Evolutionary conservation across 2,797 vertebrate genomes (phyloP), one percentile per base, ranked within the genome.

Genomic region (Lacerta agilis): DNA sequence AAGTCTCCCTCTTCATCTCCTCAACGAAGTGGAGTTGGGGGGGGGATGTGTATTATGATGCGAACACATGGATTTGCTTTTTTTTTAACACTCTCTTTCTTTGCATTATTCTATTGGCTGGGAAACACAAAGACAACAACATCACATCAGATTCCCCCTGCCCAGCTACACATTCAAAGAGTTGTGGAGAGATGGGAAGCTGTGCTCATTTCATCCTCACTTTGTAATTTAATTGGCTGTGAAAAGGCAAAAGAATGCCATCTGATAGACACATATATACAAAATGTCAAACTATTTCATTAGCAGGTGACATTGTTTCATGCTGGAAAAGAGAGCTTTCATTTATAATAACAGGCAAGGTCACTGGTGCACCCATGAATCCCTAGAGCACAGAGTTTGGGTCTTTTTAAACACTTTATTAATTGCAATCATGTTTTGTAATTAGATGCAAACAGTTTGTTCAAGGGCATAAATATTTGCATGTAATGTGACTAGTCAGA

Each of bases 401-500:
- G 23, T 20, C 38, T 80, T 25, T 17, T 2, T 41, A 66, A 38
- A 29, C 27, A 15, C 36, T 78, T 49, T 49, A n/a, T 49, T 78
- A 78, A 77, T 78, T 25, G 23, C 79, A 41, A 38, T 15, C 27
- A 61, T 11, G 25, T 27, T 90, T 84, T 89, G 45, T 55, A 90
- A 6, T 8, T 25, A 43, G 81, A n/a, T 25, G 87, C 58, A 49
- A 90, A 85, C 84, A 88, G 27, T 76, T 64, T 88, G 8, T 75
- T 84, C 88, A 55, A 86, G 80, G 86, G 76, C 45, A 81, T 55
- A 87, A 94, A 87, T 2, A 82, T 49, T 41, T 91, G 87, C 45
- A 86, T 84, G 82, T 85, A 93, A 90, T 49, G n/a, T 86, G 88
- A 84, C 61, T 83, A 36, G 72, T 90, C 64, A 76, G 55, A 2